Percentiles rank a stretch among this genome's conserved stretches.
Evolutionary conservation across 2,113 vertebrate genomes (phyloP).

Genomic region (Bettongia penicillata): DNA sequence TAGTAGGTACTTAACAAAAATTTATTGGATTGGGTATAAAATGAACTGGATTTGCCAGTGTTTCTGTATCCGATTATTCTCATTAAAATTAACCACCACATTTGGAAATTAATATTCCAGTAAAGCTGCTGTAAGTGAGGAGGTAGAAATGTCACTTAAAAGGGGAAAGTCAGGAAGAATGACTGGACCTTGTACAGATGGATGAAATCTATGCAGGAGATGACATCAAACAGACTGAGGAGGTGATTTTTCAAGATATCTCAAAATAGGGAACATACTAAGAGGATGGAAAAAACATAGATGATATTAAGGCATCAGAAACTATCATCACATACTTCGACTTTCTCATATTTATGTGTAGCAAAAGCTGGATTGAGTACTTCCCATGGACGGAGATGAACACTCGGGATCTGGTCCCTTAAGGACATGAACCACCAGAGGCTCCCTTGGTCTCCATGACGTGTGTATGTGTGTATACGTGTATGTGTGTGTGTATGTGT

Average conservation of each 20-base stretch:
- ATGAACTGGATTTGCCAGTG: not conserved
- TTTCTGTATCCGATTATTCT: not conserved
- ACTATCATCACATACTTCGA: not conserved
- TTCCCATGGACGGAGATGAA: no score
- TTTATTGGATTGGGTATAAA: not conserved
- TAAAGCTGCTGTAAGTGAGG: not conserved
- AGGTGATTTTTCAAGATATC: not conserved
- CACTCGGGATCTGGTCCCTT: no score
- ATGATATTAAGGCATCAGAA: not conserved
- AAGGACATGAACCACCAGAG: no score
- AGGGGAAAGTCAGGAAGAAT: not conserved
- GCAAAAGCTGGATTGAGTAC: no score
- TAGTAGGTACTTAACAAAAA: not conserved
- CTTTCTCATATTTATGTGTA: not conserved
- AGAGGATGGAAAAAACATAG: not conserved
- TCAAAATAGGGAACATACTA: not conserved
- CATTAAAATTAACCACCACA: not conserved
- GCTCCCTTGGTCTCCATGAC: no score
- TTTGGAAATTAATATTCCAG: not conserved
- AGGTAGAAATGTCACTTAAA: not conserved
- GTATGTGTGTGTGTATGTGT: no score
- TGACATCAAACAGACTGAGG: not conserved
- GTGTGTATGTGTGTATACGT: no score
- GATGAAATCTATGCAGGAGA: not conserved
- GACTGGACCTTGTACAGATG: not conserved